Evolutionary conservation across 2,797 vertebrate species (phyloP), one percentile per base, ranked within the genome.

Genomic region (Ceryle rudis): DNA sequence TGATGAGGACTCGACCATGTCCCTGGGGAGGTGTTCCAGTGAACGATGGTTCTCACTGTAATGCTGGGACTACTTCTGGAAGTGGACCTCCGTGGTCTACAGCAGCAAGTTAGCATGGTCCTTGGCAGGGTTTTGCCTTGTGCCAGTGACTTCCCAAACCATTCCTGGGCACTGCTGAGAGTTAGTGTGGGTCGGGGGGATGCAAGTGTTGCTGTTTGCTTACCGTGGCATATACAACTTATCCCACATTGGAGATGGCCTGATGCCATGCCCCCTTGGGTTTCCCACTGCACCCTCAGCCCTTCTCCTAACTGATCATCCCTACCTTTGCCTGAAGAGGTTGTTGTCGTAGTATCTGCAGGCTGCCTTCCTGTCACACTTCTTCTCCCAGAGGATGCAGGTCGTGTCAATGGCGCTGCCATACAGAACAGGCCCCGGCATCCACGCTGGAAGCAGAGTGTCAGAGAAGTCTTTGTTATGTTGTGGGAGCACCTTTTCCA

Each of bases 391-490:
- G 54, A 98, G 78, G 92, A 99, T 95, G 90, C 99, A 99, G 23
- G 99, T 97, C 4, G 98, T 98, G 94, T 99, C 99, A 2, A 99
- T 99, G 95, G 98, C 97, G 0, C 96, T 98, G 86, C 99, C 99
- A 0, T 99, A 99, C 73, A 99, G 86, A 52, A 99, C 98, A 0
- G 99, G 99, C 1, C 99, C 98, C 0, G 99, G 99, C 97, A 99
- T 98, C 98, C 99, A 99, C 0, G 99, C 99, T 99, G 89, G 8
- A 90, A 69, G 47, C 14, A 91, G 29, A 67, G 21, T 7, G 42
- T 14, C 39, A 75, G 31, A 46, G 39, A 9, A 21, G 12, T 5
- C 4, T 84, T 89, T 75, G 61, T 62, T 23, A 55, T 1, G 6
- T 22, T 9, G 29, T 0, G 3, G 47, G n/a, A 90, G 2, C 13